Conservation (phyloP, 2,888 invertebrate genomes). For the Pyralis farinalis region DNA sequence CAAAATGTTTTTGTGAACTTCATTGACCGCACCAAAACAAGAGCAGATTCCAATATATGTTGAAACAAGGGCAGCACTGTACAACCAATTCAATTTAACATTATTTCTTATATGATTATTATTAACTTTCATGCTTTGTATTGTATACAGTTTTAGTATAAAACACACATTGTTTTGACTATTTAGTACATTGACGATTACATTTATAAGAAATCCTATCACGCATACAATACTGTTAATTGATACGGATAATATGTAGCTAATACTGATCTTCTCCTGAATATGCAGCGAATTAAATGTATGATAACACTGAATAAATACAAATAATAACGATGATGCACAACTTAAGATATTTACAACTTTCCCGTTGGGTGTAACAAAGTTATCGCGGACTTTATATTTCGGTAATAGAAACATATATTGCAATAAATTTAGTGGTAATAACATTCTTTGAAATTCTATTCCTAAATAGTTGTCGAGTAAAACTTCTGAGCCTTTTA, state of each 20-base stretch:
- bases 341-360: neutral
- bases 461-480: conserved; percentile 11
- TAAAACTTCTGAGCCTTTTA: neutral
- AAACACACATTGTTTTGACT: neutral
- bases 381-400: conserved; percentile 10
- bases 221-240: neutral
- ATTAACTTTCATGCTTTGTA: neutral
- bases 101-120: too few relatives aligned
- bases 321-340: neutral
- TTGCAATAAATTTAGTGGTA: conserved; percentile 14
- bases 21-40: too few relatives aligned
- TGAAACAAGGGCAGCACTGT: too few relatives aligned
- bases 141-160: neutral
- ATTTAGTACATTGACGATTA: neutral
- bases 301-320: neutral
- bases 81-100: too few relatives aligned
- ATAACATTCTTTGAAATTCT: conserved; percentile 13
- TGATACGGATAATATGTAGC: neutral
- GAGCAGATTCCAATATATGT: too few relatives aligned
- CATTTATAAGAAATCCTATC: neutral
- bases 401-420: conserved; percentile 8
- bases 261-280: neutral
- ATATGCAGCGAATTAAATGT: neutral
- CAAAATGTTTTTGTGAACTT: neutral
- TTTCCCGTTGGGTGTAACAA: conserved; percentile 10